phyloP scores from a whole-genome alignment of 2,888 invertebrate genomes.

The Colletes collaris region DNA sequence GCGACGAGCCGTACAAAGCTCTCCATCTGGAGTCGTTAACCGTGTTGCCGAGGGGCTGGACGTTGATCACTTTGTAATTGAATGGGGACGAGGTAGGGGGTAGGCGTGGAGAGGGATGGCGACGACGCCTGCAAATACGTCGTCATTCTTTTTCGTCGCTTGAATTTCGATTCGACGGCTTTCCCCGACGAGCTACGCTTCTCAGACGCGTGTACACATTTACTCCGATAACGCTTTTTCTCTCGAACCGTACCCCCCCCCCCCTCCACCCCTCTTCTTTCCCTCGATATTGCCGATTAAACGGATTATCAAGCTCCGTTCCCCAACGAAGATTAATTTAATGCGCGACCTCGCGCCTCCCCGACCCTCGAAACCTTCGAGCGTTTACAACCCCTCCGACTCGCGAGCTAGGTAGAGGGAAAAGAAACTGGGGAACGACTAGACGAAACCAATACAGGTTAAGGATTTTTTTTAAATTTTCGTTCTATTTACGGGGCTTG shows the following conservation, averaged over 20 bases:
- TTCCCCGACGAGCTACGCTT: background rate
- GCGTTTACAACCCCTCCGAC: constrained; percentile 15
- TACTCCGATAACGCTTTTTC: background rate
- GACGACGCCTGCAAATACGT: constrained; percentile 22
- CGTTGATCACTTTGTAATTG: constrained; percentile 79
- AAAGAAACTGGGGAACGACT: too few species aligned
- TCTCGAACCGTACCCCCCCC: background rate
- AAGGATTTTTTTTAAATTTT: too few species aligned
- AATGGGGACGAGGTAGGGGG: constrained; percentile 65
- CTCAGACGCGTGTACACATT: background rate
- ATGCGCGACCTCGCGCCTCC: constrained; percentile 71
- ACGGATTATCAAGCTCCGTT: constrained; percentile 49
- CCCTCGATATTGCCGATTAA: constrained; percentile 57
- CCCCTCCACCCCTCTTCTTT: background rate
- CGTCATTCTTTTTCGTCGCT: constrained; percentile 61
- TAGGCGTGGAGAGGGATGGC: background rate
- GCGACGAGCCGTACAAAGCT: constrained; percentile 63
- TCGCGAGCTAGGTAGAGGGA: background rate
- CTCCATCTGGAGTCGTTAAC: constrained; percentile 77
- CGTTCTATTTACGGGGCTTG: too few species aligned
- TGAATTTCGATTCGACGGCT: constrained; percentile 66
- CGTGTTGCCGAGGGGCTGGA: constrained; percentile 66
- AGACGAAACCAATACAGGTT: too few species aligned
- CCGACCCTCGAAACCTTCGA: constrained; percentile 54
- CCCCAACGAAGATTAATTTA: constrained; percentile 72